phyloP scores from a whole-genome alignment of 2,797 vertebrate genomes.

The Crocidura indochinensis region DNA sequence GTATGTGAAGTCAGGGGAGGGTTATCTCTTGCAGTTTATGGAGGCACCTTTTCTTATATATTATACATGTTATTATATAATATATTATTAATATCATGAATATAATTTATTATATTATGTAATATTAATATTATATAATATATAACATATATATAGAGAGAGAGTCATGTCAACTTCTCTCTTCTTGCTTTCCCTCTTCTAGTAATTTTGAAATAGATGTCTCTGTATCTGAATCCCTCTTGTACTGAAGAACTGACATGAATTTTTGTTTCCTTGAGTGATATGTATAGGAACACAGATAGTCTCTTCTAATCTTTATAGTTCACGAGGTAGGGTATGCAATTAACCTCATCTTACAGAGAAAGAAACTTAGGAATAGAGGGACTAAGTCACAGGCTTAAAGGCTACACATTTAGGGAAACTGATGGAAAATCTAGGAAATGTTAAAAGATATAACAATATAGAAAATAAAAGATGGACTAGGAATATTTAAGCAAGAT shows the following conservation, averaged over 20 bases:
- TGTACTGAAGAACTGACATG: not conserved
- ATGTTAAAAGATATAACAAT: not conserved
- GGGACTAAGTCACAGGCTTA: not conserved
- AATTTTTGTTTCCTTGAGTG: not conserved
- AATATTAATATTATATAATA: too few relatives aligned
- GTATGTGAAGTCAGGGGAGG: not conserved
- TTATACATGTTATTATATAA: too few relatives aligned
- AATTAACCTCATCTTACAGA: not conserved
- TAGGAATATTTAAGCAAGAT: not conserved
- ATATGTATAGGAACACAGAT: not conserved
- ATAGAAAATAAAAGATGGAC: not conserved
- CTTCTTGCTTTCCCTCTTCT: not conserved
- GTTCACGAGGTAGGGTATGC: not conserved
- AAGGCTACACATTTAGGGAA: not conserved
- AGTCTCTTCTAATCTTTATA: not conserved
- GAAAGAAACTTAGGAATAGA: not conserved
- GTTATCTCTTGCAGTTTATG: not conserved
- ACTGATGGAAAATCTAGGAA: not conserved
- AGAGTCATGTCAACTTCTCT: not conserved
- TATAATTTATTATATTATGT: too few relatives aligned
- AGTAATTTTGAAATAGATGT: slow-evolving; percentile 8
- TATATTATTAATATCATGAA: too few relatives aligned
- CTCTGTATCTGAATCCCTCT: not conserved
- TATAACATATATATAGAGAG: too few relatives aligned
- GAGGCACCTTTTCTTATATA: not conserved